Conservation (phyloP, 2,113 vertebrate species). For the Aspiorhynchus laticeps region DNA sequence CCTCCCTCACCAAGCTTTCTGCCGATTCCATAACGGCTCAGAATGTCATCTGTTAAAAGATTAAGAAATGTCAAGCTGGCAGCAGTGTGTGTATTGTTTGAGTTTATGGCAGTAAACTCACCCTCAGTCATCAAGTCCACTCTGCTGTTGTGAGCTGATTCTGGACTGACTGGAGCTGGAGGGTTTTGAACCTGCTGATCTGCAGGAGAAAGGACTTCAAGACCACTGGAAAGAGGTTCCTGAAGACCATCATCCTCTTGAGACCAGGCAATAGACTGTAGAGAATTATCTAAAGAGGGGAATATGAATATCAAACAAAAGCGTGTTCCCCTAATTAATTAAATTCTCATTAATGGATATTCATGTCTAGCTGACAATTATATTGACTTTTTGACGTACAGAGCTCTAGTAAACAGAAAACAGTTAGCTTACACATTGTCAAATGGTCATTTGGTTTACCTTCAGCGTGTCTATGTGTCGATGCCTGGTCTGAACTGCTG, state of each 20-base stretch:
- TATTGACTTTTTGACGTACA: too few species aligned
- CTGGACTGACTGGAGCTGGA: neutral
- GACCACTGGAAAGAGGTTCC: neutral
- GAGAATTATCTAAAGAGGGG: neutral
- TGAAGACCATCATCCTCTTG: neutral
- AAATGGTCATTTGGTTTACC: too few species aligned
- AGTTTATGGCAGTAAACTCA: neutral
- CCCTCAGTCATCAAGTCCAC: neutral
- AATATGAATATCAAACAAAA: neutral
- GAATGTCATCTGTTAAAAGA: neutral
- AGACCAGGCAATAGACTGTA: neutral
- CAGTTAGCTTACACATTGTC: too few species aligned
- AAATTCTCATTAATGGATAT: too few species aligned
- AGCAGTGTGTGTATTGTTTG: neutral
- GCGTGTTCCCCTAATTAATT: too few species aligned
- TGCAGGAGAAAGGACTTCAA: neutral
- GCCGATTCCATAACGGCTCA: neutral
- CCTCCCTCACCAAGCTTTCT: neutral
- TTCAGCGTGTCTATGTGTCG: too few species aligned
- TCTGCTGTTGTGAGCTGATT: neutral
- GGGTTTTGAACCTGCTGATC: neutral
- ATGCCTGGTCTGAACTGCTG: neutral
- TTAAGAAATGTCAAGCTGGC: neutral
- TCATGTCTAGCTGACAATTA: too few species aligned
- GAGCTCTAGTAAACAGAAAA: too few species aligned